A percentile compares a stretch with the other conserved stretches of the same genome.
Conservation (phyloP, 2,113 vertebrate genomes). For the Podarcis cretensis region DNA sequence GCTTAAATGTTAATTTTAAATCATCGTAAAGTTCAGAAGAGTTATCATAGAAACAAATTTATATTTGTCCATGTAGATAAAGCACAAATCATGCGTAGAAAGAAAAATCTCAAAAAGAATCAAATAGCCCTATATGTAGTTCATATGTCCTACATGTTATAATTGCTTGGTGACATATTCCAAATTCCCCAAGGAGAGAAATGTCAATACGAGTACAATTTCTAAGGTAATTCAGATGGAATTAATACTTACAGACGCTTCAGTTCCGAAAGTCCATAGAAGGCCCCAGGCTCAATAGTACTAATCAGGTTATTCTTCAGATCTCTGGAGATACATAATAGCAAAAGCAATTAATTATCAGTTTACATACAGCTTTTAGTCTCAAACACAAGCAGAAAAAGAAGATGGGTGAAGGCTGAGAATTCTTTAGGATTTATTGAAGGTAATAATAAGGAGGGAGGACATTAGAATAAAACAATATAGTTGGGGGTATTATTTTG, state of each 20-base stretch:
- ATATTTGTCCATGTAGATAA: neutral
- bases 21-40: neutral
- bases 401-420: conserved; percentile 5
- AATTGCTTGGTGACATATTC: conserved; percentile 55
- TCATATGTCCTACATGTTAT: conserved; percentile 21
- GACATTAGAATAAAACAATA: neutral
- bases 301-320: conserved; percentile 90
- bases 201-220: conserved; percentile 51
- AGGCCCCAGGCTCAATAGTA: conserved; percentile 85
- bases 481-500: neutral
- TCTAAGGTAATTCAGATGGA: conserved; percentile 61
- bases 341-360: conserved; percentile 54
- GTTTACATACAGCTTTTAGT: conserved; percentile 41
- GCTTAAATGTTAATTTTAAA: conserved; percentile 29
- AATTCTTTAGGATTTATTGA: neutral
- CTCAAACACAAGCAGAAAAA: neutral
- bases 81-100: neutral
- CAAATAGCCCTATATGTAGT: neutral
- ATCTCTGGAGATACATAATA: conserved; percentile 78
- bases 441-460: neutral
- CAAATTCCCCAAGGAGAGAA: conserved; percentile 49
- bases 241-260: conserved; percentile 85
- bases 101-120: neutral
- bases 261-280: conserved; percentile 83
- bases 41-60: neutral